Evolutionary conservation across 2,797 vertebrate species (phyloP), one percentile per base, ranked within the genome.

Genomic region (Mycteria americana): DNA sequence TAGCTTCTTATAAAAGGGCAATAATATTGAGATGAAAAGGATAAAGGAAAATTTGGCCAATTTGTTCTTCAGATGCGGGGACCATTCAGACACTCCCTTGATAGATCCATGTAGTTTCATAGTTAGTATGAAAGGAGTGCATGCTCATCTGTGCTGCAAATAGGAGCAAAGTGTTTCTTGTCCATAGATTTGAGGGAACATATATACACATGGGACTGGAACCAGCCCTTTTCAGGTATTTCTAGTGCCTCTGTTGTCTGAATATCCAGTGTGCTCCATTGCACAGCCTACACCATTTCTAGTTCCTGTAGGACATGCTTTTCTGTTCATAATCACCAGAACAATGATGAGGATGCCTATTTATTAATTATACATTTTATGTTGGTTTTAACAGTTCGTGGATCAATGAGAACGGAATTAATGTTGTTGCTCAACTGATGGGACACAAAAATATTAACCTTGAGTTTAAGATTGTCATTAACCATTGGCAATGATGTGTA

Each of bases 381-480:
- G 19, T 68, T 86, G 31, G 10, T 89, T 83, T 60, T 70, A 76
- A 86, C 45, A 41, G 39, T 68, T 85, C 35, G 65, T 80, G 10
- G 33, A 88, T 91, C 43, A 68, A 72, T 81, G 24, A 31, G 30
- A 93, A 75, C 70, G 72, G 63, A 92, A 91, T 92, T 94, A 87
- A 92, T 86, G 10, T 59, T 93, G n/a, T 69, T 81, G 35, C 37
- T 95, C 43, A 84, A 4, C 27, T 77, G 48, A 54, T 85, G 74
- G 51, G 60, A 75, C 62, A 93, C 82, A 24, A 65, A 95, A 97
- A 91, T 83, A 46, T 95, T 96, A 95, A 90, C 28, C 15, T 68
- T 93, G 79, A 73, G 64, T 87, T 97, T 96, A 96, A 95, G 39
- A 69, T 67, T 91, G 60, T 51, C 37, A 91, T 96, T 96, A 97